Percentiles rank a stretch among this genome's conserved stretches.
These are phyloP conservation scores for Setipinna tenuifilis DNA, from an alignment of 2,797 vertebrate genomes.

Conservation along the genomic window DNA sequence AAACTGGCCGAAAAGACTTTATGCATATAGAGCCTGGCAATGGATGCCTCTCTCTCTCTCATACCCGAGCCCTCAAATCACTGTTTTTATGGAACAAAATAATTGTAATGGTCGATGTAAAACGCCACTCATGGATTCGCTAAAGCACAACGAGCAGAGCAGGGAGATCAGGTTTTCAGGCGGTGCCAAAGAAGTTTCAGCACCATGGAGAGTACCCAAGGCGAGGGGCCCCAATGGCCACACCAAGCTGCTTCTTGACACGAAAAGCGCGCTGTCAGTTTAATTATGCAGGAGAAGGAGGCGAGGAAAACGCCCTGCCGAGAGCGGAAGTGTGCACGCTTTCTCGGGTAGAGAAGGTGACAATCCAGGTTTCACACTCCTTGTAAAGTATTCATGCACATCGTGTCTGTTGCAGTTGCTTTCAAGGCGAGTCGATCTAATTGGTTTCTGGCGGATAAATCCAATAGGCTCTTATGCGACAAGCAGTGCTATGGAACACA, in stretches of 20 bases:
- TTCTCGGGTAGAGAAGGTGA: conserved; percentile 24
- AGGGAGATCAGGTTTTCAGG: conserved; percentile 37
- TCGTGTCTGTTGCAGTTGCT: conserved; percentile 36
- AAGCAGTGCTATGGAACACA: not conserved
- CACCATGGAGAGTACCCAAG: conserved; percentile 75
- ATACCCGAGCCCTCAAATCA: not conserved
- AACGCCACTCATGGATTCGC: not conserved
- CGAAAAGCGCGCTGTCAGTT: conserved; percentile 32
- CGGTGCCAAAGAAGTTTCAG: conserved; percentile 65
- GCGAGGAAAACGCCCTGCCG: conserved; percentile 22
- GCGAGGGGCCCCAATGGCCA: conserved; percentile 52
- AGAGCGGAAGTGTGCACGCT: conserved; percentile 34
- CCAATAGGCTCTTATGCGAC: not conserved
- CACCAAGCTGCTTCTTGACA: conserved; percentile 51
- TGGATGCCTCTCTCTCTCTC: not conserved
- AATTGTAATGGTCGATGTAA: not conserved
- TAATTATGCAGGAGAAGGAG: conserved; percentile 51
- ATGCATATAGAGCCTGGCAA: not conserved
- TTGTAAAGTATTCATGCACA: conserved; percentile 16
- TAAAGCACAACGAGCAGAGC: not conserved
- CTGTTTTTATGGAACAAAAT: not conserved
- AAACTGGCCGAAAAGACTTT: not conserved
- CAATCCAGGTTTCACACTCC: conserved; percentile 19
- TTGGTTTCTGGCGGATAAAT: not conserved
- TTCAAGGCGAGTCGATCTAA: not conserved